A percentile compares a stretch with the other conserved stretches of the same genome.
These are phyloP conservation scores for Tenthredo amoena DNA, from an alignment of 2,888 invertebrate species.

Conservation along the genomic window DNA sequence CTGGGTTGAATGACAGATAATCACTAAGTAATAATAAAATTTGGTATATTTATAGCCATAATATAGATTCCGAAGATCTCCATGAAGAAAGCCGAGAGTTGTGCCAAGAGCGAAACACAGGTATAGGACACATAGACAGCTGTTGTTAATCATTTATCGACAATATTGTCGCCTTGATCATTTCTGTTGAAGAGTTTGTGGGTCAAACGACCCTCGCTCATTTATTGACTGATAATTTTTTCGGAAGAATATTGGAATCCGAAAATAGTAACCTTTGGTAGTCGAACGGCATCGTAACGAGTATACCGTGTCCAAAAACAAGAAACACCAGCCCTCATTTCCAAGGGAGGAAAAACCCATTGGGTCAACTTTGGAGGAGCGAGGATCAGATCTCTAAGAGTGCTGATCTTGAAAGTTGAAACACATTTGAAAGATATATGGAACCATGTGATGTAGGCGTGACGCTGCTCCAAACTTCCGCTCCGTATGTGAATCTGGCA, in stretches of 20 bases:
- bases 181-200: neutral
- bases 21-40: neutral
- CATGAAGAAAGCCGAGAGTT: slow-evolving; percentile 1
- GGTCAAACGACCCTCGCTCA: slow-evolving; percentile 4
- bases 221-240: neutral
- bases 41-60: neutral
- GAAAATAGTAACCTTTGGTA: neutral
- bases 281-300: neutral
- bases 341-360: neutral
- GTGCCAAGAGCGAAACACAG: slow-evolving; percentile 28
- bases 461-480: slow-evolving; percentile 6
- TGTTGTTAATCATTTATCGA: slow-evolving; percentile 46
- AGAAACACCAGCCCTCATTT: neutral
- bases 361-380: neutral
- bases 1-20: neutral
- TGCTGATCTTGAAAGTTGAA: slow-evolving; percentile 7
- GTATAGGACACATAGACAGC: slow-evolving; percentile 11
- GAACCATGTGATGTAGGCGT: slow-evolving; percentile 19
- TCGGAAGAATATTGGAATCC: neutral
- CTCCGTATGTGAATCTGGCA: neutral
- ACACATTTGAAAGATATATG: neutral
- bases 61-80: slow-evolving; percentile 8
- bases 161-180: slow-evolving; percentile 9
- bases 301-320: neutral
- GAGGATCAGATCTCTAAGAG: neutral